Evolutionary conservation across 2,888 invertebrate genomes (phyloP), one percentile per base, ranked within the genome.

Genomic region (Ptilodon capucinus): DNA sequence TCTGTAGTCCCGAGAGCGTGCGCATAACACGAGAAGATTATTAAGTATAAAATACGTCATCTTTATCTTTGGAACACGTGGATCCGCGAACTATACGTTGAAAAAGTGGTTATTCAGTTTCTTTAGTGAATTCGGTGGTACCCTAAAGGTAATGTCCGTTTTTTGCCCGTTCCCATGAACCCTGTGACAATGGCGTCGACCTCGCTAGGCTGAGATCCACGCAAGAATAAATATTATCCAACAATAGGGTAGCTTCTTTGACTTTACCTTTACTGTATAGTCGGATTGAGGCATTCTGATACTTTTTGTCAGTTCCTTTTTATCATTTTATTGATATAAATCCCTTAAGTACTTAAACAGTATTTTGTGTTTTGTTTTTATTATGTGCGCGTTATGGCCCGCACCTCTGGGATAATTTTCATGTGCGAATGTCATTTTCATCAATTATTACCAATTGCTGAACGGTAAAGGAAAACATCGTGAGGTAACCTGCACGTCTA

Each of bases 131-230:
- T 70, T 75, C 61, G 68, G 75, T 68, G 69, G 75, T 72, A 78
- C 82, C 84, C 83, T 78, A 81, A 76, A 82, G 82, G 83, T 79
- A 72, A 74, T 73, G 83, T 79, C 76, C 79, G 66, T 90, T 91
- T 91, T 91, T 91, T 90, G 88, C 81, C 56, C 65, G 84, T 91
- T 90, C 90, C 90, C 90, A 90, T 90, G 90, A 90, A 90, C 91
- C 86, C 83, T 76, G 75, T 46, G 81, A 91, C 90, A 90, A 91
- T 81, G 72, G 85, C 62, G 57, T 60, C 88, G 88, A 89, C 89
- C 91, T 87, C 81, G 75, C 83, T 87, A 86, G 87, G 82, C 79
- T 73, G 73, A 82, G 85, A 90, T 86, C 87, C 81, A 84, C 82
- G 84, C 88, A 87, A 88, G 90, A 89, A 91, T 90, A 91, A 90